A percentile compares a stretch with the other conserved stretches of the same genome.
phyloP scores from a whole-genome alignment of 2,113 vertebrate genomes.

The Callospermophilus lateralis region DNA sequence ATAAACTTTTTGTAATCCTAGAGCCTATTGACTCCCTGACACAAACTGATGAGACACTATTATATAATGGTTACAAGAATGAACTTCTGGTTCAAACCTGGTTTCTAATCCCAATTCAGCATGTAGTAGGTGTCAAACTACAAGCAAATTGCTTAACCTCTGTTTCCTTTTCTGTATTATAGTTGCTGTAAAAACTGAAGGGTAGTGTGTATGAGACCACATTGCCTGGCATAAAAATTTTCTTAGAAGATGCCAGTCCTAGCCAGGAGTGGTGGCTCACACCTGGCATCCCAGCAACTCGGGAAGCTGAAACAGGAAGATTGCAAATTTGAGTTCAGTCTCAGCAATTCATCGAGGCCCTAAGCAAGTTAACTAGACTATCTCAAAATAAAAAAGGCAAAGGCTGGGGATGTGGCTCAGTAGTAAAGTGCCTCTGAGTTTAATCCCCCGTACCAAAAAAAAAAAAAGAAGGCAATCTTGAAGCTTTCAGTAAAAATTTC shows the following conservation, averaged over 20 bases:
- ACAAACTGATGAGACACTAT: background rate
- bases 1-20: background rate
- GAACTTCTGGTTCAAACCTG: background rate
- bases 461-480: background rate
- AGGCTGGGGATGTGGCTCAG: no score
- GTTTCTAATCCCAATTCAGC: background rate
- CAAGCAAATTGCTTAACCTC: background rate
- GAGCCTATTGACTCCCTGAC: background rate
- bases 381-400: no score
- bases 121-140: background rate
- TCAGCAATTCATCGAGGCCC: no score
- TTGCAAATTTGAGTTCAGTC: no score
- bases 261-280: no score
- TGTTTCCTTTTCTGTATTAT: background rate
- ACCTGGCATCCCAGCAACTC: no score
- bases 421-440: no score
- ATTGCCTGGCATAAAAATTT: background rate
- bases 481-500: background rate
- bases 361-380: no score
- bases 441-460: no score
- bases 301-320: no score
- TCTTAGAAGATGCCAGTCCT: background rate
- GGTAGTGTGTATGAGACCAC: background rate
- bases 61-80: background rate
- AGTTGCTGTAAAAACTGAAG: background rate